Conservation (phyloP, 1,140 invertebrate species). For the Thaumatotibia leucotreta region DNA sequence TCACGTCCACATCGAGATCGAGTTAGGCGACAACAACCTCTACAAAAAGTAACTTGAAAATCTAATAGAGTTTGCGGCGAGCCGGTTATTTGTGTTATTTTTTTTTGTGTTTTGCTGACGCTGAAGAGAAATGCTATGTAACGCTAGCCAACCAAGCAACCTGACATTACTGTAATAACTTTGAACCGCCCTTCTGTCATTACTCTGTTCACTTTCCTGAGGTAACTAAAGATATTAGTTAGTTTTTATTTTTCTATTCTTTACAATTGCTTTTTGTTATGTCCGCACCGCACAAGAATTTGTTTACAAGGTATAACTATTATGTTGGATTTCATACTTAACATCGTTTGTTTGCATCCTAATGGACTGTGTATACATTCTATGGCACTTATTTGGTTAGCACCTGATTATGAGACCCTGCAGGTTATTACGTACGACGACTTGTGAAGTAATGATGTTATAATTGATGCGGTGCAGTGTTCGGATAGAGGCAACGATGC, state of each 20-base stretch:
- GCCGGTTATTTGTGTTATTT: constrained; percentile 61
- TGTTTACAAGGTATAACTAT: constrained; percentile 24
- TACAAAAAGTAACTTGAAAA: constrained; percentile 68
- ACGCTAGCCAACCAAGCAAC: constrained; percentile 62
- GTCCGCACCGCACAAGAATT: background rate
- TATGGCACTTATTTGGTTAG: background rate
- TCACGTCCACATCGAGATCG: constrained; percentile 64
- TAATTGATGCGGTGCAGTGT: constrained; percentile 11
- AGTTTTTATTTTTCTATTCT: constrained; percentile 39
- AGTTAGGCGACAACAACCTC: constrained; percentile 60
- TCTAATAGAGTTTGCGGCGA: constrained; percentile 70
- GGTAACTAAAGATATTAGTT: constrained; percentile 36
- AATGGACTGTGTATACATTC: background rate
- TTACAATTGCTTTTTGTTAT: constrained; percentile 33
- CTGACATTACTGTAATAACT: constrained; percentile 67
- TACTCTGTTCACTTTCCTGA: constrained; percentile 56
- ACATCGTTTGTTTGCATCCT: constrained; percentile 15
- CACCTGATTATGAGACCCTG: constrained; percentile 1
- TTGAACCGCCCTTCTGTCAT: constrained; percentile 59
- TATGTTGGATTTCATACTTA: constrained; percentile 12
- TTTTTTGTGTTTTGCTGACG: constrained; percentile 55
- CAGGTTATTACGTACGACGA: background rate
- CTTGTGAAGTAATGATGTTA: constrained; percentile 3
- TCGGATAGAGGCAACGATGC: constrained; percentile 12
- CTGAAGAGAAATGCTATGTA: constrained; percentile 56